Conservation (phyloP, 1,140 invertebrate species). For the Phymastichus coffea region DNA sequence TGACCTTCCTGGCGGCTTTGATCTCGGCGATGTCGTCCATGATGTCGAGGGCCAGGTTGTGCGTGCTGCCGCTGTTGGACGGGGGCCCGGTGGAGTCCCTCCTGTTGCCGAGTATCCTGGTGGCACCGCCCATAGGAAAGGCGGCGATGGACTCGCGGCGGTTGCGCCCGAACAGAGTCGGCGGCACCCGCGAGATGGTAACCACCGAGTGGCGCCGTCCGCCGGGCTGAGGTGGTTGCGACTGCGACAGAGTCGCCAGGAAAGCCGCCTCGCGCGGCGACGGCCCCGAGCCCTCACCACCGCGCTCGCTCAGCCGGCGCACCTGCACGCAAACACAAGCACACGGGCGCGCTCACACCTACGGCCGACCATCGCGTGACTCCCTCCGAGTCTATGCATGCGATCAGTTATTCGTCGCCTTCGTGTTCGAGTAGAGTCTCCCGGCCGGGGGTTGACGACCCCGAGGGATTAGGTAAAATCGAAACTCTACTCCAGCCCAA, state of each 20-base stretch:
- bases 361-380: neutral
- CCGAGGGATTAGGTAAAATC: too few relatives aligned
- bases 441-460: too few relatives aligned
- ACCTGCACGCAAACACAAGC: constrained; percentile 53
- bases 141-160: constrained; percentile 78
- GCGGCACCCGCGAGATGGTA: constrained; percentile 76
- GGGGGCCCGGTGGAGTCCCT: constrained; percentile 62
- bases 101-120: constrained; percentile 52
- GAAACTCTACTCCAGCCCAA: too few relatives aligned
- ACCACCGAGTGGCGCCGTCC: constrained; percentile 80
- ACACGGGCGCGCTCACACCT: neutral
- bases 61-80: constrained; percentile 71
- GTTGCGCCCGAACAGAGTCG: constrained; percentile 70
- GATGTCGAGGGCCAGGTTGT: constrained; percentile 80
- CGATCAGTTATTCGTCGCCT: neutral
- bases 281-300: constrained; percentile 68
- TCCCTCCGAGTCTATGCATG: neutral
- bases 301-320: constrained; percentile 73
- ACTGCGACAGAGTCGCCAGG: constrained; percentile 74
- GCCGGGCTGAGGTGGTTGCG: constrained; percentile 67
- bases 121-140: constrained; percentile 59
- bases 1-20: constrained; percentile 72
- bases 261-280: constrained; percentile 73
- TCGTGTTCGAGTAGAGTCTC: neutral
- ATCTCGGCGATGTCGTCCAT: constrained; percentile 79